Evolutionary conservation across 2,888 invertebrate species (phyloP).

Genomic region (Salticus scenicus): DNA sequence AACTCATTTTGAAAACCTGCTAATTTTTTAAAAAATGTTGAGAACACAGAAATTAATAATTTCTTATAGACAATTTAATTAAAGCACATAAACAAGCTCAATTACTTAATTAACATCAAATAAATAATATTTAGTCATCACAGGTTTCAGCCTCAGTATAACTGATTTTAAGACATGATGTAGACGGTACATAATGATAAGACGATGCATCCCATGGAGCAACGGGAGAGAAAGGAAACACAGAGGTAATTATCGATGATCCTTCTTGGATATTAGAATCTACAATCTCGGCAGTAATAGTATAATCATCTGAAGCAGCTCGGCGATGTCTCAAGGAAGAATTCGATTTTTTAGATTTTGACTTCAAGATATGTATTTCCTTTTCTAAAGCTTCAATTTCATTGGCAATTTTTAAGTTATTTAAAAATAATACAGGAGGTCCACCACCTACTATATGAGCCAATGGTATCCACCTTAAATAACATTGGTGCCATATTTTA

Average conservation of each 20-base stretch:
- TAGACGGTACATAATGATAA: slow-evolving; percentile 65
- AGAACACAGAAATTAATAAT: too few species aligned
- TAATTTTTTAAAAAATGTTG: too few species aligned
- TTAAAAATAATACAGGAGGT: slow-evolving; percentile 75
- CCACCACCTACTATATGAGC: slow-evolving; percentile 86
- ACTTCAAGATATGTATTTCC: slow-evolving; percentile 55
- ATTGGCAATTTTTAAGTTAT: slow-evolving; percentile 76
- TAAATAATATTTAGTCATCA: slow-evolving; percentile 42
- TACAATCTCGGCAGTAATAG: slow-evolving; percentile 57
- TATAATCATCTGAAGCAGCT: slow-evolving; percentile 70
- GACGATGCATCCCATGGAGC: slow-evolving; percentile 70
- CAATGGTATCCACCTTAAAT: slow-evolving; percentile 90
- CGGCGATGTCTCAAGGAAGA: slow-evolving; percentile 49
- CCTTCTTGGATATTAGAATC: slow-evolving; percentile 60
- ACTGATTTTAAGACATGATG: slow-evolving; percentile 67
- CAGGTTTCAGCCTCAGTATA: slow-evolving; percentile 56
- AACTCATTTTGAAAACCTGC: too few species aligned
- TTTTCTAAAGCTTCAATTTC: slow-evolving; percentile 75
- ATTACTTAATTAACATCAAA: too few species aligned
- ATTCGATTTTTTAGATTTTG: slow-evolving; percentile 27
- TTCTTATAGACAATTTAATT: too few species aligned
- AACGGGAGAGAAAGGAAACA: slow-evolving; percentile 72
- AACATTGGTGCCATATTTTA: slow-evolving; percentile 91
- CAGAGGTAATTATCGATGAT: slow-evolving; percentile 71
- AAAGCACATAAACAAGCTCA: too few species aligned